Percentiles rank a stretch among this genome's conserved stretches.
These are phyloP conservation scores for Gari tellinella DNA, from an alignment of 2,888 invertebrate species.

Conservation along the genomic window DNA sequence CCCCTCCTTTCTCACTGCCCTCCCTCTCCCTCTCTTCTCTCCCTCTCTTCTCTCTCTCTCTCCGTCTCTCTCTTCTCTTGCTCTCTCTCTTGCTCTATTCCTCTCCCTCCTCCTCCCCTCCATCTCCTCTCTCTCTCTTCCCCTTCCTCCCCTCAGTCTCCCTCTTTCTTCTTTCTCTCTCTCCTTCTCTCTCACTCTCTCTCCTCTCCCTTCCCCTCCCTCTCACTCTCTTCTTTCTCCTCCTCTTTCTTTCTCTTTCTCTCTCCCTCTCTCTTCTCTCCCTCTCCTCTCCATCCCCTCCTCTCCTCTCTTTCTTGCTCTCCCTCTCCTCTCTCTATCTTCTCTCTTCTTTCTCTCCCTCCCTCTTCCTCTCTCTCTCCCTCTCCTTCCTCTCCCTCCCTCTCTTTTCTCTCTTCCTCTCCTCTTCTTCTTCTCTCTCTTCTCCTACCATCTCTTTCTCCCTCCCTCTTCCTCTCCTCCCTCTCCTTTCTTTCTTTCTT, in stretches of 20 bases:
- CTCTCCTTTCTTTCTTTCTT: too few relatives aligned
- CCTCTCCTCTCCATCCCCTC: not conserved
- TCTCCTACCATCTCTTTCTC: not conserved
- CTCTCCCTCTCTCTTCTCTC: not conserved
- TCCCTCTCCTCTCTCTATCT: not conserved
- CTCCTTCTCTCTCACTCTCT: not conserved
- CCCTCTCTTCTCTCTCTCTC: not conserved
- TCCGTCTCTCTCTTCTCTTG: not conserved
- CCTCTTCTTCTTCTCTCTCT: not conserved
- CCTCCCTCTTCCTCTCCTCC: not conserved
- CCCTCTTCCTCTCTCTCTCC: not conserved
- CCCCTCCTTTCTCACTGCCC: not conserved
- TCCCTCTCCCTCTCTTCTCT: not conserved
- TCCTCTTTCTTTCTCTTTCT: not conserved
- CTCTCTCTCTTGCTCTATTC: not conserved
- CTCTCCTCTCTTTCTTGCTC: not conserved
- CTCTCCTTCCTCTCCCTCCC: not conserved
- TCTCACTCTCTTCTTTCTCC: slow-evolving; percentile 1
- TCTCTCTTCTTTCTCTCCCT: too few relatives aligned
- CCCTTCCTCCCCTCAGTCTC: not conserved
- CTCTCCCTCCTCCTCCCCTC: not conserved
- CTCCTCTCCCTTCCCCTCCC: not conserved
- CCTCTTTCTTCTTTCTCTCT: not conserved
- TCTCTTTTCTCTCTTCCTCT: not conserved
- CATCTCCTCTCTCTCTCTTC: not conserved